These are phyloP conservation scores for Halesus radiatus DNA, from an alignment of 1,140 invertebrate genomes.

Conservation along the genomic window DNA sequence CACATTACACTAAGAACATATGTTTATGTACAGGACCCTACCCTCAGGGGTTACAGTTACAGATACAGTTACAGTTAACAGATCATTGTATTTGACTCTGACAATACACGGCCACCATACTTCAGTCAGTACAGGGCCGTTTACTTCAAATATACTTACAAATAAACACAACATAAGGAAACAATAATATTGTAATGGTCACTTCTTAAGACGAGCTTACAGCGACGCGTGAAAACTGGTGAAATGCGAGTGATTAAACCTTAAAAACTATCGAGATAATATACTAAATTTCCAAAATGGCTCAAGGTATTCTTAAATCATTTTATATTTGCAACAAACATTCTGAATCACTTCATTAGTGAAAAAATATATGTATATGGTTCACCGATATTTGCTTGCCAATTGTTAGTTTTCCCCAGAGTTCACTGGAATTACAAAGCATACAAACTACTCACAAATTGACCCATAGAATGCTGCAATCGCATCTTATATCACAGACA, in stretches of 20 bases:
- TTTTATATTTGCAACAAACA: constrained; percentile 55
- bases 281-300: constrained; percentile 57
- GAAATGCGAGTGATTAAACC: constrained; percentile 56
- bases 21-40: constrained; percentile 50
- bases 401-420: constrained; percentile 34
- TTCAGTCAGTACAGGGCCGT: not conserved
- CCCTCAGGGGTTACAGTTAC: constrained; percentile 38
- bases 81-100: constrained; percentile 45
- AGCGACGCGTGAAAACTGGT: constrained; percentile 48
- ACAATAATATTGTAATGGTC: constrained; percentile 49
- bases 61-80: constrained; percentile 33
- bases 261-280: constrained; percentile 57
- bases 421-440: constrained; percentile 65
- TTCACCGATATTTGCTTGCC: constrained; percentile 40
- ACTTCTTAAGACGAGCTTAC: constrained; percentile 51
- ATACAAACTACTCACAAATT: constrained; percentile 66
- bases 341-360: constrained; percentile 50
- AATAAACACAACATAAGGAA: constrained; percentile 56
- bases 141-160: constrained; percentile 54
- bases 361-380: constrained; percentile 57
- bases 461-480: constrained; percentile 66
- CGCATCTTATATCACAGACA: constrained; percentile 72
- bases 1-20: constrained; percentile 57
- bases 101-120: not conserved
- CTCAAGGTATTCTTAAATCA: constrained; percentile 55